These are phyloP conservation scores for Eudasyphora cyanicolor DNA, from an alignment of 2,888 invertebrate species.

Conservation along the genomic window DNA sequence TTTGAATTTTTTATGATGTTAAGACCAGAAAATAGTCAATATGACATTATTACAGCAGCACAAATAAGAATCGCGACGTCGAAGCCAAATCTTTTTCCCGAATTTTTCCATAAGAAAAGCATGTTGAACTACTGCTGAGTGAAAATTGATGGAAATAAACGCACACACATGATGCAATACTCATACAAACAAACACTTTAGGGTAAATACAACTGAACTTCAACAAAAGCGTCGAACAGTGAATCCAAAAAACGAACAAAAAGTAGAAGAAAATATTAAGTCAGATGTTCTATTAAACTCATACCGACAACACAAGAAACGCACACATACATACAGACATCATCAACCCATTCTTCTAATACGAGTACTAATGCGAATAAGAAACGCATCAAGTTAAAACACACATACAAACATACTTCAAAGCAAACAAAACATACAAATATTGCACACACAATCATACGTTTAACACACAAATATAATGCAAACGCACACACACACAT, in stretches of 20 bases:
- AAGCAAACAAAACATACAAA: too few relatives aligned
- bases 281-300: conserved; percentile 20
- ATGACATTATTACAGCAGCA: background rate
- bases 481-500: background rate
- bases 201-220: background rate
- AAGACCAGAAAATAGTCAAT: background rate
- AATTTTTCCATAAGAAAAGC: background rate
- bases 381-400: too few relatives aligned
- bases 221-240: conserved; percentile 7
- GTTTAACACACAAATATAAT: background rate
- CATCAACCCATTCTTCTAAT: background rate
- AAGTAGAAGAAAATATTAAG: background rate
- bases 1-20: background rate
- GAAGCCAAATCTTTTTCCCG: background rate
- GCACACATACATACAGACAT: background rate
- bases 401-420: background rate
- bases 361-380: background rate
- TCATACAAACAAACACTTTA: background rate
- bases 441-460: background rate
- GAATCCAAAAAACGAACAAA: background rate
- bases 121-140: background rate
- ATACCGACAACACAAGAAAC: background rate
- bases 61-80: background rate
- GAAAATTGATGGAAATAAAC: background rate
- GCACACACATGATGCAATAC: background rate